Base-by-base conservation (phyloP, 2,888 invertebrate genomes). In the Zhuqinia jingwanae region DNA sequence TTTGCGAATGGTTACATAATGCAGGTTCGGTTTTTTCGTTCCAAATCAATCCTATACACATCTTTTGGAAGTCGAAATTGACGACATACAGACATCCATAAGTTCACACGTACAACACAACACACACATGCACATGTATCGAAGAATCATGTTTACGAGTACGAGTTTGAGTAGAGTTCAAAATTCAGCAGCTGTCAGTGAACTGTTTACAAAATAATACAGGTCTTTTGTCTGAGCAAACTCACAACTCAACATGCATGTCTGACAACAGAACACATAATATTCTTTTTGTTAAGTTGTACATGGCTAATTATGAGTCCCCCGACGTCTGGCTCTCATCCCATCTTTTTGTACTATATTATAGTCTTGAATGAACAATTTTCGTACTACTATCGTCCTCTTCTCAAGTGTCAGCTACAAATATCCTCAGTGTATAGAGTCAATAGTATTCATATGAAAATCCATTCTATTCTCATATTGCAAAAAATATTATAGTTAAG, bases 101-200 rank as follows among this genome's bases (percentile, higher is more conserved):
- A n/a, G 56, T 20, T 6, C 22, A 56, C 22, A 20, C 13, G 13
- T 17, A 50, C 17, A 50, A n/a, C 50, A 50, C 50, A 50, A 50
- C 56, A 56, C 20, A 56, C 17, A 20, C 56, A 56, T 56, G 8
- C 15, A 10, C 8, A 17, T 56, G 56, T 56, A 17, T n/a, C 17
- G 17, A 10, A 56, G 56, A n/a, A 13, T 3, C 13, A 15, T 53
- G n/a, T n/a, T 8, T 36, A 36, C 8, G 36, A 8, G 6, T 53
- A 15, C 13, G 17, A 56, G n/a, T n/a, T 60, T 25, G n/a, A 63
- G 1, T 58, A 68, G 8, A 27, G 8, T 10, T 27, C 47, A 13
- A 73, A 50, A 50, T 20, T 73, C 47, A 25, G 22, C 50, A 73
- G 42, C 70, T 73, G 70, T 73, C 70, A 73, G n/a, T 47, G 25